A percentile compares a stretch with the other conserved stretches of the same genome.
Evolutionary conservation across 2,888 invertebrate species (phyloP).

Genomic region (Elmis aenea): DNA sequence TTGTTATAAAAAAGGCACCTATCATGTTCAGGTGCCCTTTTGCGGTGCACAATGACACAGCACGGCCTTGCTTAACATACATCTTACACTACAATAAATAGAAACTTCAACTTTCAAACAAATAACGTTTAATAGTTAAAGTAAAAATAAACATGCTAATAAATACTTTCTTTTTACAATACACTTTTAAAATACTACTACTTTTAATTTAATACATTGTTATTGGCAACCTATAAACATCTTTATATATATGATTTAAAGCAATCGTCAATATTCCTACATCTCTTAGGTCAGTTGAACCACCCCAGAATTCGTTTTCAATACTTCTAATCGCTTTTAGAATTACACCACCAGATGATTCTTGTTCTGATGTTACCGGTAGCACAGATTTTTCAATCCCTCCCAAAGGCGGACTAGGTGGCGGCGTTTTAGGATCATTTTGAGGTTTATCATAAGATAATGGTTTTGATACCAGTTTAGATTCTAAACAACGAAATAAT

Average conservation of each 20-base stretch:
- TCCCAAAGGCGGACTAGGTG: neutral
- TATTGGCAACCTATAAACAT: slow-evolving; percentile 22
- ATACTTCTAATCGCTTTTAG: slow-evolving; percentile 33
- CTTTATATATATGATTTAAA: slow-evolving; percentile 35
- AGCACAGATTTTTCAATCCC: neutral
- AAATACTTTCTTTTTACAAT: too few relatives aligned
- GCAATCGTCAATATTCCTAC: slow-evolving; percentile 33
- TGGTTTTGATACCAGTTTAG: neutral
- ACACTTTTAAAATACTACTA: too few relatives aligned
- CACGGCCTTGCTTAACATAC: too few relatives aligned
- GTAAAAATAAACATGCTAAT: too few relatives aligned
- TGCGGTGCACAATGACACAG: too few relatives aligned
- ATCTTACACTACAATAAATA: too few relatives aligned
- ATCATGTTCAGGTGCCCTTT: too few relatives aligned
- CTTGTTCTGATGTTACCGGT: neutral
- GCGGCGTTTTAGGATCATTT: slow-evolving; percentile 1
- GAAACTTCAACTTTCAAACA: too few relatives aligned
- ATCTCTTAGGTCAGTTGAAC: slow-evolving; percentile 24
- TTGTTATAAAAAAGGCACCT: too few relatives aligned
- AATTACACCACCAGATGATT: slow-evolving; percentile 18
- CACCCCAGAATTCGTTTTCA: slow-evolving; percentile 34
- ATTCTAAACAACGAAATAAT: neutral
- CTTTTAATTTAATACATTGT: too few relatives aligned
- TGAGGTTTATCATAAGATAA: slow-evolving; percentile 1
- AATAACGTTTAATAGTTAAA: too few relatives aligned